Percentiles rank a stretch among this genome's conserved stretches.
phyloP scores from a whole-genome alignment of 2,888 invertebrate genomes.

The Serrognathus titanus region DNA sequence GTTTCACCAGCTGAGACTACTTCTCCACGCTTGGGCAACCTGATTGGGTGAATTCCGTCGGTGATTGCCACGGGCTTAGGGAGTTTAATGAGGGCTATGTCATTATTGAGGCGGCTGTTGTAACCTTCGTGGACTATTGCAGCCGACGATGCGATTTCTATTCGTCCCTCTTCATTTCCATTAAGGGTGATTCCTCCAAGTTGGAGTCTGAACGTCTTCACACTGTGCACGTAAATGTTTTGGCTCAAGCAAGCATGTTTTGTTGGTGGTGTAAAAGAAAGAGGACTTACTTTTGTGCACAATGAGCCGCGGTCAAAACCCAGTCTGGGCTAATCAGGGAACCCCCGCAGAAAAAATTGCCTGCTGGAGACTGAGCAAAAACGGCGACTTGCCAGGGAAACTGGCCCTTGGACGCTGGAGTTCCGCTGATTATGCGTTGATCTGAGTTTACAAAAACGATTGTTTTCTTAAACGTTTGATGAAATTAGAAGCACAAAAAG shows the following conservation, averaged over 20 bases:
- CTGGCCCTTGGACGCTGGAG: constrained; percentile 28
- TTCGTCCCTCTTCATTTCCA: background rate
- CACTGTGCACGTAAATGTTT: background rate
- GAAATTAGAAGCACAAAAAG: too few relatives aligned
- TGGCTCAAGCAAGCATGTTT: too few relatives aligned
- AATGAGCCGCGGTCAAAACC: constrained; percentile 17
- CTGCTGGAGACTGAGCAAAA: background rate
- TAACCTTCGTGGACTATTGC: constrained; percentile 15
- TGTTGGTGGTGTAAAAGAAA: background rate
- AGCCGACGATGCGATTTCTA: background rate
- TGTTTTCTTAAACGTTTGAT: too few relatives aligned
- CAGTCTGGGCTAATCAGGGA: constrained; percentile 10
- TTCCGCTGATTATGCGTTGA: constrained; percentile 28
- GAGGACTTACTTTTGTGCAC: constrained; percentile 8
- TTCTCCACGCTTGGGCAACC: constrained; percentile 21
- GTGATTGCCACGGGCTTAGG: constrained; percentile 10
- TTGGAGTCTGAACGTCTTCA: background rate
- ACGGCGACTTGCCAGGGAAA: constrained; percentile 34
- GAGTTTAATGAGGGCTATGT: constrained; percentile 19
- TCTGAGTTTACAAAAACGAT: background rate
- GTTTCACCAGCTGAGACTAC: constrained; percentile 11
- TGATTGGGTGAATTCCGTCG: constrained; percentile 15
- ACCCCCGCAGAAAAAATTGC: constrained; percentile 11
- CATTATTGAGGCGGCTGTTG: constrained; percentile 14
- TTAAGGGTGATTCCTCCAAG: background rate